Percentiles rank a stretch among this genome's conserved stretches.
phyloP scores from a whole-genome alignment of 2,797 vertebrate genomes.

The Danio albolineatus region DNA sequence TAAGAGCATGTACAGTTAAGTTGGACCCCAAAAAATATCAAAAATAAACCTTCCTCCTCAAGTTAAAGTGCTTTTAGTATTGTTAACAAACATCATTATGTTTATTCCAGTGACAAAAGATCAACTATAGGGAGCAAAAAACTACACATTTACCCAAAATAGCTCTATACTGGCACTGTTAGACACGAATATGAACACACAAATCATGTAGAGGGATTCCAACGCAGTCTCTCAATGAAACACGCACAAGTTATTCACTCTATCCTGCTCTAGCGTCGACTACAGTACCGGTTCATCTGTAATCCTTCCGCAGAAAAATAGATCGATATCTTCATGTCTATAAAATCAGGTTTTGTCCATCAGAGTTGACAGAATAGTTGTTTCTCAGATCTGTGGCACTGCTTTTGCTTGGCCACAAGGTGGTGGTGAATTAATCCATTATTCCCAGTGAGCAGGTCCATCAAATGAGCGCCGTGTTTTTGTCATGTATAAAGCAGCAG shows the following conservation, averaged over 20 bases:
- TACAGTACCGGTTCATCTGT: constrained; percentile 29
- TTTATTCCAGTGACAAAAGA: constrained; percentile 56
- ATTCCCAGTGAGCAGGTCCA: constrained; percentile 1
- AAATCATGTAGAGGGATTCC: constrained; percentile 58
- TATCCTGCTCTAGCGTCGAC: constrained; percentile 25
- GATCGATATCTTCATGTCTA: constrained; percentile 3
- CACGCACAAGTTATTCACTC: not conserved
- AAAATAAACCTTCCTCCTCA: constrained; percentile 63
- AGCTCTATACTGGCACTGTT: constrained; percentile 60
- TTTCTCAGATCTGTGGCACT: constrained; percentile 37
- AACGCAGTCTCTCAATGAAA: constrained; percentile 20
- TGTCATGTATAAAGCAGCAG: constrained; percentile 48
- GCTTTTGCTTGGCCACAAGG: constrained; percentile 38
- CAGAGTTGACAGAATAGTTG: constrained; percentile 19
- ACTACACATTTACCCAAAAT: constrained; percentile 51
- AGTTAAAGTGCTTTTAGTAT: constrained; percentile 83
- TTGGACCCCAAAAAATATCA: constrained; percentile 60
- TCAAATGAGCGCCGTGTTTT: not conserved
- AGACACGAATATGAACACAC: constrained; percentile 57
- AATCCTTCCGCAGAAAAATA: constrained; percentile 19
- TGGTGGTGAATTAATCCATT: constrained; percentile 3
- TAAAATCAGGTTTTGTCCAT: constrained; percentile 31
- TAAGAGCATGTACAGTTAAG: constrained; percentile 41
- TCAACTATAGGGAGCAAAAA: constrained; percentile 45
- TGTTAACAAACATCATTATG: constrained; percentile 64